Percentiles rank a stretch among this genome's conserved stretches.
These are phyloP conservation scores for Petrosia ficiformis DNA, from an alignment of 37 sponge, comb jelly and placozoan genomes.

Conservation along the genomic window DNA sequence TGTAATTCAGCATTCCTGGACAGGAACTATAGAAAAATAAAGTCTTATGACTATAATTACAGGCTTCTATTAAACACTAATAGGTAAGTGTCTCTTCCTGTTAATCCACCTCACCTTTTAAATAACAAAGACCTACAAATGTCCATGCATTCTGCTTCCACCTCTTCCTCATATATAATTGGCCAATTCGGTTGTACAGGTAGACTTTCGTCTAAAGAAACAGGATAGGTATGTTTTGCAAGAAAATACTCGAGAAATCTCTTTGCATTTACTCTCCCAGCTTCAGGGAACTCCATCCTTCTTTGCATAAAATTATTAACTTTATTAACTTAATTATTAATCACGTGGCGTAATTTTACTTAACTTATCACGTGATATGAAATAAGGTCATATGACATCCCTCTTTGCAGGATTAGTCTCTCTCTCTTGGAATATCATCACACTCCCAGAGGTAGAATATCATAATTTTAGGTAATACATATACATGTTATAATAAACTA, in stretches of 20 bases:
- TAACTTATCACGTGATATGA: too few relatives aligned
- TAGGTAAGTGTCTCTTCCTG: too few relatives aligned
- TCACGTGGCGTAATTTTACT: not conserved
- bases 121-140: conserved; percentile 40
- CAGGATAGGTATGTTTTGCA: not conserved
- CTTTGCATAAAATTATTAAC: too few relatives aligned
- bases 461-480: too few relatives aligned
- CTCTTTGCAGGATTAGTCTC: too few relatives aligned
- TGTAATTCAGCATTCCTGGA: conserved; percentile 1
- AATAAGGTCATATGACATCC: too few relatives aligned
- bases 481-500: too few relatives aligned
- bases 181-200: conserved; percentile 21
- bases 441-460: too few relatives aligned
- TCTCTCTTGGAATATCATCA: too few relatives aligned
- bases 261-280: conserved; percentile 16
- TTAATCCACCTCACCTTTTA: conserved; percentile 62
- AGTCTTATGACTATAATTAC: not conserved
- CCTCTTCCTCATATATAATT: conserved; percentile 26
- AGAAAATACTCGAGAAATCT: conserved; percentile 42
- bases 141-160: conserved; percentile 62
- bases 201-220: not conserved
- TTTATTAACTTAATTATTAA: too few relatives aligned
- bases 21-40: not conserved
- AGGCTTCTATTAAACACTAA: too few relatives aligned
- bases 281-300: conserved; percentile 50